Conservation (phyloP, 2,113 vertebrate species). For the Stictonetta naevosa region DNA sequence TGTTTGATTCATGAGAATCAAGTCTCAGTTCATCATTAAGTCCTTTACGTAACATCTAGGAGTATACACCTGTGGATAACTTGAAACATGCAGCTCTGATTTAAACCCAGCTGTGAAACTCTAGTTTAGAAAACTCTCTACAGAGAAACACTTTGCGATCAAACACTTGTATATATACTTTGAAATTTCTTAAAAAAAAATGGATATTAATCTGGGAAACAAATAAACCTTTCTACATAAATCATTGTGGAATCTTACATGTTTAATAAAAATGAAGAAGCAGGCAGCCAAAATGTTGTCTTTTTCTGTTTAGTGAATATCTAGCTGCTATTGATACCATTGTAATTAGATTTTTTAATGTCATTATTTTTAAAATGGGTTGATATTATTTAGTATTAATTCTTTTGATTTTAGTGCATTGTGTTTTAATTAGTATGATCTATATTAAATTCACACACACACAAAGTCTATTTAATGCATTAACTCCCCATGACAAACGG, state of each 20-base stretch:
- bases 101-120: background rate
- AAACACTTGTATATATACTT: background rate
- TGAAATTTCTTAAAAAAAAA: background rate
- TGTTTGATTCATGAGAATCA: background rate
- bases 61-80: background rate
- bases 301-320: background rate
- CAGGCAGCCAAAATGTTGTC: background rate
- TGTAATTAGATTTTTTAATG: background rate
- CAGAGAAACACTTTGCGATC: background rate
- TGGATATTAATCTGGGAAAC: background rate
- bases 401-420: background rate
- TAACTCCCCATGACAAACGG: conserved; percentile 28
- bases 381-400: background rate
- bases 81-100: background rate
- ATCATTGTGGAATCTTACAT: background rate
- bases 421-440: background rate
- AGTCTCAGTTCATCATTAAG: background rate
- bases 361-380: background rate
- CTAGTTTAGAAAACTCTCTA: background rate
- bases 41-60: background rate
- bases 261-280: background rate
- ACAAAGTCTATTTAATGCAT: background rate
- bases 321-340: background rate
- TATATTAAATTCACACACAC: background rate
- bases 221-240: background rate